A percentile compares a stretch with the other conserved stretches of the same genome.
These are phyloP conservation scores for Habropoda laboriosa DNA, from an alignment of 1,140 invertebrate species.

Conservation along the genomic window DNA sequence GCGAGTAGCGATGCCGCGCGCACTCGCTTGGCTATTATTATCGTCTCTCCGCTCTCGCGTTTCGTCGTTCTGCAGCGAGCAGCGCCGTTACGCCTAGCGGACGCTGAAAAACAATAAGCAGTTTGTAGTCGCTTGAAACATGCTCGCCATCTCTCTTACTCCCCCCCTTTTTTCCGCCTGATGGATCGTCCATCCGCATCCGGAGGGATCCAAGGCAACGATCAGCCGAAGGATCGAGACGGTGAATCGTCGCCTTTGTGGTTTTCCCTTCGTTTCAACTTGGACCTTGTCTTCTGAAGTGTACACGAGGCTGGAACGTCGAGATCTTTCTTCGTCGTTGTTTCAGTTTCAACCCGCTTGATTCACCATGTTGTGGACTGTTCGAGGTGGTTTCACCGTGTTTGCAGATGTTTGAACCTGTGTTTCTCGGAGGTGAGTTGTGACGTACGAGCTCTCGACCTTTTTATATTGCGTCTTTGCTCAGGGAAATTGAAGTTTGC, in stretches of 20 bases:
- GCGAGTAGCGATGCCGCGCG: not conserved
- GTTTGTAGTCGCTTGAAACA: slow-evolving; percentile 62
- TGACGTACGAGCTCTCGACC: too few relatives aligned
- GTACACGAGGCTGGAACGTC: not conserved
- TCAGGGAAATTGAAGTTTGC: too few relatives aligned
- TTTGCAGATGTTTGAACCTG: too few relatives aligned
- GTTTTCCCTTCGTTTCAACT: not conserved
- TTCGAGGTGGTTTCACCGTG: too few relatives aligned
- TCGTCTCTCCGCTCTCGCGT: slow-evolving; percentile 50
- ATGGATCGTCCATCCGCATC: slow-evolving; percentile 45
- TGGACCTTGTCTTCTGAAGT: not conserved
- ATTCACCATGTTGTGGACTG: not conserved
- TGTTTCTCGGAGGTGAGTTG: too few relatives aligned
- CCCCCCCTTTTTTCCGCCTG: slow-evolving; percentile 19
- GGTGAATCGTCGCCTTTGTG: slow-evolving; percentile 22
- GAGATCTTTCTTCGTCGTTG: not conserved
- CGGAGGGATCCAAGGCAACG: not conserved
- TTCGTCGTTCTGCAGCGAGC: slow-evolving; percentile 31
- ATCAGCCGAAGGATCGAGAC: not conserved
- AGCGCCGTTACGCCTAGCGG: slow-evolving; percentile 42
- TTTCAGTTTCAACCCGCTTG: not conserved
- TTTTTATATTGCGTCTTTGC: too few relatives aligned
- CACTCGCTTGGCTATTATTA: slow-evolving; percentile 65
- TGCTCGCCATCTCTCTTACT: slow-evolving; percentile 19
- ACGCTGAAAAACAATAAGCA: slow-evolving; percentile 66